A percentile compares a stretch with the other conserved stretches of the same genome.
Evolutionary conservation across 2,888 invertebrate genomes (phyloP).

Genomic region (Pyralis farinalis): DNA sequence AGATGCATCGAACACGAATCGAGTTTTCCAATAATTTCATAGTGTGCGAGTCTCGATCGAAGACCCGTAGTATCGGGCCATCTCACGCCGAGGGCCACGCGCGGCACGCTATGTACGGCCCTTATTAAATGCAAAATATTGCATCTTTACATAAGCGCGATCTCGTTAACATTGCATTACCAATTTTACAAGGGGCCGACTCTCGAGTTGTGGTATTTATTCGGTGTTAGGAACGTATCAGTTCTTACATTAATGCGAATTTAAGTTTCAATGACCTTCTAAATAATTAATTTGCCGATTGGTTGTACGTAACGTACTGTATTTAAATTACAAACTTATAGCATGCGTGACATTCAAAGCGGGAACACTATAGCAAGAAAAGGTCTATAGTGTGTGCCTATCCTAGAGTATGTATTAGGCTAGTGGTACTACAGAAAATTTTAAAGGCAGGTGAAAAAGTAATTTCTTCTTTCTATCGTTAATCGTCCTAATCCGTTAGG

Average conservation of each 20-base stretch:
- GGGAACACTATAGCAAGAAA: no score
- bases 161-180: conserved; percentile 72
- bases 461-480: no score
- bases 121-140: conserved; percentile 78
- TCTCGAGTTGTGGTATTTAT: conserved; percentile 34
- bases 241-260: background rate
- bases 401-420: no score
- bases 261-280: no score
- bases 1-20: conserved; percentile 75
- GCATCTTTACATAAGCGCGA: conserved; percentile 62
- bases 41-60: conserved; percentile 60
- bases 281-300: no score
- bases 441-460: no score
- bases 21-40: conserved; percentile 77
- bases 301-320: no score
- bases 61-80: conserved; percentile 52
- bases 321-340: no score
- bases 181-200: conserved; percentile 55
- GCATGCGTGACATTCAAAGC: no score
- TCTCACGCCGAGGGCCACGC: conserved; percentile 69
- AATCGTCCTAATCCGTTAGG: no score
- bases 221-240: conserved; percentile 2
- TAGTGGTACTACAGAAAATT: no score
- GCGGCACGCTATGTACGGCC: conserved; percentile 48
- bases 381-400: no score